A percentile compares a stretch with the other conserved stretches of the same genome.
These are phyloP conservation scores for Dromococcyx pavoninus DNA, from an alignment of 2,797 vertebrate species.

Conservation along the genomic window DNA sequence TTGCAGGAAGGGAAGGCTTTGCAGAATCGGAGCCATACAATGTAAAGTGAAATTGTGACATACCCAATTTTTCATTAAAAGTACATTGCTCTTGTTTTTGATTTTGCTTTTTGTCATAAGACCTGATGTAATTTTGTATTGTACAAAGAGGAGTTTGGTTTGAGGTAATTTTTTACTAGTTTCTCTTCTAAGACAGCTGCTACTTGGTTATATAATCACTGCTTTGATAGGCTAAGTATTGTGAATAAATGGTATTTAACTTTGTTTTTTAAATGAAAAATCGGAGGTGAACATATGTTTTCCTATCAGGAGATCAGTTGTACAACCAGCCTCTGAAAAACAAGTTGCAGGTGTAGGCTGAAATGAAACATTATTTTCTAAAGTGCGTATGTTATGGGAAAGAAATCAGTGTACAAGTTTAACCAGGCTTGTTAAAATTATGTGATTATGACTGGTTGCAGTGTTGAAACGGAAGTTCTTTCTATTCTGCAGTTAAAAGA, in stretches of 20 bases:
- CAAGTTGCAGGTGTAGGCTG: background rate
- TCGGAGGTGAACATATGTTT: background rate
- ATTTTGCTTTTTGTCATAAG: background rate
- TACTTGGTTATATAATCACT: background rate
- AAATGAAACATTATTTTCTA: background rate
- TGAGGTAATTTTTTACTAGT: background rate
- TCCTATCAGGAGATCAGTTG: background rate
- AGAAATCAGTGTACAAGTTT: background rate
- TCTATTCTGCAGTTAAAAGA: constrained; percentile 64
- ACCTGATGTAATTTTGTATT: background rate
- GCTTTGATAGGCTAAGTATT: background rate
- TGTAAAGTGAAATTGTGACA: background rate
- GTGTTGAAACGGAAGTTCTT: background rate
- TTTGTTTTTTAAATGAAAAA: background rate
- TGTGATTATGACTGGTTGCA: background rate
- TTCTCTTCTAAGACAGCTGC: background rate
- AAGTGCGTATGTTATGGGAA: background rate
- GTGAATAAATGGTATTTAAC: background rate
- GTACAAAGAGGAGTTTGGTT: background rate
- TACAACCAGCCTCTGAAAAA: background rate
- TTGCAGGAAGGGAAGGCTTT: background rate
- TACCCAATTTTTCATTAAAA: background rate
- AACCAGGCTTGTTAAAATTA: background rate
- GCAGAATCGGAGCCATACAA: background rate
- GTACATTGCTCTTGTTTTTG: background rate